Conservation (phyloP, 2,113 vertebrate species). For the Nematolebias whitei region DNA sequence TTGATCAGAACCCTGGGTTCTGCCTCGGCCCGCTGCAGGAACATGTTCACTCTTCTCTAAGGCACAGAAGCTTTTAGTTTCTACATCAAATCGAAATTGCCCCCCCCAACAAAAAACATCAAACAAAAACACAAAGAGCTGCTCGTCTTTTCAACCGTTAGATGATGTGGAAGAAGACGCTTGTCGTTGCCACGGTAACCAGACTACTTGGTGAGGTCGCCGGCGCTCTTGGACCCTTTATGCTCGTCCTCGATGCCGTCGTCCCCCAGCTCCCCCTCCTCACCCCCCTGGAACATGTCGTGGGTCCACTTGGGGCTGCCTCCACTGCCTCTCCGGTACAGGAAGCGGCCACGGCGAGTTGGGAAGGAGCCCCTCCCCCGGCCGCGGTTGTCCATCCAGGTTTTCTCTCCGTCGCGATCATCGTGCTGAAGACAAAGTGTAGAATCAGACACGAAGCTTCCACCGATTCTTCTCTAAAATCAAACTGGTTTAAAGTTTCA, state of each 20-base stretch:
- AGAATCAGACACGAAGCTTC: too few species aligned
- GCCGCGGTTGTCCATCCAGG: conserved; percentile 88
- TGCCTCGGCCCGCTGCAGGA: neutral
- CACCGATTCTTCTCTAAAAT: too few species aligned
- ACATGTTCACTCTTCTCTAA: conserved; percentile 74
- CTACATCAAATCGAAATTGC: conserved; percentile 8
- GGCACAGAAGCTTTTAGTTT: conserved; percentile 69
- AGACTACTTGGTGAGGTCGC: conserved; percentile 52
- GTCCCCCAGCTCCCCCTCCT: conserved; percentile 87
- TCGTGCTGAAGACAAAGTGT: conserved; percentile 96
- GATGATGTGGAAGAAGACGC: neutral
- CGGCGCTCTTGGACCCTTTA: conserved; percentile 81
- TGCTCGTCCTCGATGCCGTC: conserved; percentile 84
- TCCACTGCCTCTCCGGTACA: conserved; percentile 90
- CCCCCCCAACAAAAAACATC: conserved; percentile 25
- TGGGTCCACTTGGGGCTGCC: conserved; percentile 95
- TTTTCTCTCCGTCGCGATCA: conserved; percentile 93
- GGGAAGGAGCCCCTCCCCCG: conserved; percentile 88
- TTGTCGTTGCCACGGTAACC: neutral
- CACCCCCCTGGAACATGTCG: conserved; percentile 93
- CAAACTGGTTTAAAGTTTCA: too few species aligned
- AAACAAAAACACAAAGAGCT: conserved; percentile 7
- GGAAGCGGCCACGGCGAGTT: conserved; percentile 87
- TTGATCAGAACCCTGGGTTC: neutral
- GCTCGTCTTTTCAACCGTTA: conserved; percentile 10